Evolutionary conservation across 2,888 invertebrate genomes (phyloP), one percentile per base, ranked within the genome.

Genomic region (Metellina segmentata): DNA sequence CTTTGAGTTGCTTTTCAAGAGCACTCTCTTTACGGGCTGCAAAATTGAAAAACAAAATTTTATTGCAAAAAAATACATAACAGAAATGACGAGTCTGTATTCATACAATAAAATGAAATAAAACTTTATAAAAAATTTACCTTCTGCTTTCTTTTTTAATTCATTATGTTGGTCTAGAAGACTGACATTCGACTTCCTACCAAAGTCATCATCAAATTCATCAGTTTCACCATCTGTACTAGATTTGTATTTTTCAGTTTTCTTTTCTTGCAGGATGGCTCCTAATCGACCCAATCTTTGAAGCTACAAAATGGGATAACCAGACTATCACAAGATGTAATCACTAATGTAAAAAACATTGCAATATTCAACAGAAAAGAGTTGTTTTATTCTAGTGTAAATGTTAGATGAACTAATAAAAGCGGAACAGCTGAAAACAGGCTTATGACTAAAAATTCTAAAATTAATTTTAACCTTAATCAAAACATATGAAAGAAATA

Each of bases 121-220:
- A 16, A 19, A 51, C 52, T 51, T 13, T 75, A 79, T 69, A 19
- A 5, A 61, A 71, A n/a, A 8, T 86, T 96, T 95, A 95, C 98
- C 98, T 96, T 99, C 98, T 0, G 99, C 99, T 91, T 99, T 96
- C 95, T 98, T 97, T 95, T 99, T 99, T 16, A 99, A 95, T 94
- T 99, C 99, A 0, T 98, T 98, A 94, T 99, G 99, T 95, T 99
- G 99, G 95, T 99, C 99, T 16, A 99, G 95, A 6, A 99, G 95
- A 87, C 98, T 98, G 69, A 98, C 93, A 91, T 93, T 93, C 53
- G 82, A 93, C 53, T 93, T 93, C 75, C 93, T 79, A 11, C 93
- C 93, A 89, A 93, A 93, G 81, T 93, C 93, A 81, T 93, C 93
- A 72, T 91, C 93, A 85, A 69, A 81, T 93, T 94, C 90, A 94